phyloP scores from a whole-genome alignment of 2,113 vertebrate species.

The Probosciger aterrimus region DNA sequence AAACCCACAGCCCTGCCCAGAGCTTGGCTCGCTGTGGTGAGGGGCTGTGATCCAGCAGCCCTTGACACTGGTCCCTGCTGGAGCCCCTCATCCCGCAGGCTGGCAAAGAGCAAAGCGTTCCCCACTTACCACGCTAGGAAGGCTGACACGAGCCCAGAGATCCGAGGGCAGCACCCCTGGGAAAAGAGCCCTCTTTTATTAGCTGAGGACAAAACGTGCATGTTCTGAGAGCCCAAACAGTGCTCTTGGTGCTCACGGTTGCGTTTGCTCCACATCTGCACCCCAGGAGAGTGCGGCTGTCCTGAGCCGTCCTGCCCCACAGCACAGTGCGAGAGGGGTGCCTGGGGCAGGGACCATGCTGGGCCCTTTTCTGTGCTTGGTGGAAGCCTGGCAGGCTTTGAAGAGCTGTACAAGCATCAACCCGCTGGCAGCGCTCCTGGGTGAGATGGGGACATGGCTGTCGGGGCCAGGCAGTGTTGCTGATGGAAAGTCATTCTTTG shows the following conservation, averaged over 20 bases:
- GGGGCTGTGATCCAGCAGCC: fast-evolving
- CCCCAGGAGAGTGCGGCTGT: fast-evolving
- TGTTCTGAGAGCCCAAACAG: neutral
- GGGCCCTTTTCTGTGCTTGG: neutral
- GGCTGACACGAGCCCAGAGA: neutral
- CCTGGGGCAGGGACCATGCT: fast-evolving
- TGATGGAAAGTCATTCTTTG: neutral
- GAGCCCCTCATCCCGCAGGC: neutral
- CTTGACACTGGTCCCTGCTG: neutral
- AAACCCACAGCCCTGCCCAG: neutral
- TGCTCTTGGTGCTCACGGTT: neutral
- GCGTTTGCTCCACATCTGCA: neutral
- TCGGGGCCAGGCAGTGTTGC: neutral
- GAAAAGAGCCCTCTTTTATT: neutral
- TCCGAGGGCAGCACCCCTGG: neutral
- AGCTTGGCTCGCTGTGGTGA: fast-evolving
- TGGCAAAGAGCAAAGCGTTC: neutral
- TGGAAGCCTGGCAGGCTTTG: neutral
- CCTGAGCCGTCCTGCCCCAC: neutral
- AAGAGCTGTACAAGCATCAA: neutral
- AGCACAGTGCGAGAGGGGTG: fast-evolving
- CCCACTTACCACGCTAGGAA: fast-evolving
- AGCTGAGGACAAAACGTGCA: fast-evolving
- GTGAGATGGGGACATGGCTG: neutral
- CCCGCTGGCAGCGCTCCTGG: neutral